Percentiles rank a stretch among this genome's conserved stretches.
Conservation (phyloP, 2,797 vertebrate genomes). For the Petrocephalus schoutedeni region DNA sequence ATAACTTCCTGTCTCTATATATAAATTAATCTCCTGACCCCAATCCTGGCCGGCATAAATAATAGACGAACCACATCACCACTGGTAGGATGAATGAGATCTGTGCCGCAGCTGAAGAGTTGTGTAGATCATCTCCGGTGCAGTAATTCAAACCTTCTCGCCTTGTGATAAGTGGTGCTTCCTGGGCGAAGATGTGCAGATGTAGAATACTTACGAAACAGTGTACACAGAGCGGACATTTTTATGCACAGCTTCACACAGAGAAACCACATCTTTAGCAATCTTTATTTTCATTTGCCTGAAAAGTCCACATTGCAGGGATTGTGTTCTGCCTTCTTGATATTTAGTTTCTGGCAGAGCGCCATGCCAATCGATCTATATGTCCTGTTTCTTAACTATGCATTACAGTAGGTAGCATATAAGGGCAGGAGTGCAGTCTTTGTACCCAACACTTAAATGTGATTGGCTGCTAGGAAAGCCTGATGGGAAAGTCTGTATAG, state of each 20-base stretch:
- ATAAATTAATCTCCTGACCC: neutral
- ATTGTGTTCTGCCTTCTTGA: neutral
- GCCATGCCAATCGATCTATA: neutral
- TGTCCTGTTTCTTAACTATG: neutral
- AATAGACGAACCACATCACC: neutral
- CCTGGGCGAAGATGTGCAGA: neutral
- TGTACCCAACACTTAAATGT: neutral
- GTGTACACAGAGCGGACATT: neutral
- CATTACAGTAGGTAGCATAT: neutral
- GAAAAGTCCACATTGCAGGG: neutral
- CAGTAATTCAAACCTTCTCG: neutral
- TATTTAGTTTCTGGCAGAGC: neutral
- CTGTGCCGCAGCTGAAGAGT: neutral
- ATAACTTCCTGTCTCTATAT: conserved; percentile 1
- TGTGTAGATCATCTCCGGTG: neutral
- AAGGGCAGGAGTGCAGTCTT: neutral
- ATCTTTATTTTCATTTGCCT: neutral
- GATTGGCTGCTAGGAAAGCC: neutral
- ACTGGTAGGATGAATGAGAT: conserved; percentile 3
- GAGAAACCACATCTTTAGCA: neutral
- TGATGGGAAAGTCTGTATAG: neutral
- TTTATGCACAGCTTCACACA: neutral
- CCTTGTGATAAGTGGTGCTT: neutral
- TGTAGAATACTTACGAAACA: neutral
- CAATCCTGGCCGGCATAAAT: neutral